A percentile compares a stretch with the other conserved stretches of the same genome.
phyloP scores from a whole-genome alignment of 2,797 vertebrate species.

The Gambelia wislizenii region DNA sequence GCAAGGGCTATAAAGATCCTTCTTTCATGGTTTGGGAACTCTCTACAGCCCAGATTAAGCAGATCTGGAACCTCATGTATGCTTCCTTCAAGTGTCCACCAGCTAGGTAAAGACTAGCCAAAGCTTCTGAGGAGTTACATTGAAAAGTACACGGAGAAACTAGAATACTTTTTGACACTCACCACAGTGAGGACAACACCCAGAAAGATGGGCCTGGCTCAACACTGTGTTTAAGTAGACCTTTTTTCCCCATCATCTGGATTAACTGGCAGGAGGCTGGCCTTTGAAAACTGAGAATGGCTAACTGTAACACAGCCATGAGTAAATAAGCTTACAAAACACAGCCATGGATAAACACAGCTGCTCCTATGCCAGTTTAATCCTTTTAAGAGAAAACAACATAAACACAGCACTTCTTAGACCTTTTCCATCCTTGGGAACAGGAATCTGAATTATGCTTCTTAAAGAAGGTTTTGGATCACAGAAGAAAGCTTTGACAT shows the following conservation, averaged over 20 bases:
- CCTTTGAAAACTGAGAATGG: neutral
- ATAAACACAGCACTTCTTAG: slow-evolving; percentile 4
- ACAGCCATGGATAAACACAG: neutral
- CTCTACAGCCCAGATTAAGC: neutral
- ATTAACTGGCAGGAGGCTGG: neutral
- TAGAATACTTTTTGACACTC: neutral
- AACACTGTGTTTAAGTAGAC: neutral
- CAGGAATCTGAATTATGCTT: neutral
- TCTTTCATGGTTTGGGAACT: neutral
- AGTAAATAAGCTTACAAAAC: slow-evolving; percentile 11
- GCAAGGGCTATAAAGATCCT: neutral
- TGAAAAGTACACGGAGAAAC: neutral
- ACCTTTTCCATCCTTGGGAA: neutral
- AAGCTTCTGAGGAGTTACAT: neutral
- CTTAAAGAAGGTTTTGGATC: neutral
- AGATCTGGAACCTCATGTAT: neutral
- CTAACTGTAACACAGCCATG: neutral
- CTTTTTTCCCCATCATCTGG: neutral
- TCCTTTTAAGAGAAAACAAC: neutral
- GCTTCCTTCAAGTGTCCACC: neutral
- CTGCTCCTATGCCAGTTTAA: neutral
- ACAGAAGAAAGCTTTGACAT: neutral
- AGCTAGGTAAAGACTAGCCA: neutral
- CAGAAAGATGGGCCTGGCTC: neutral
- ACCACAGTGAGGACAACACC: neutral